These are phyloP conservation scores for Coracias cyanogaster DNA, from an alignment of 2,797 vertebrate genomes.

Conservation along the genomic window DNA sequence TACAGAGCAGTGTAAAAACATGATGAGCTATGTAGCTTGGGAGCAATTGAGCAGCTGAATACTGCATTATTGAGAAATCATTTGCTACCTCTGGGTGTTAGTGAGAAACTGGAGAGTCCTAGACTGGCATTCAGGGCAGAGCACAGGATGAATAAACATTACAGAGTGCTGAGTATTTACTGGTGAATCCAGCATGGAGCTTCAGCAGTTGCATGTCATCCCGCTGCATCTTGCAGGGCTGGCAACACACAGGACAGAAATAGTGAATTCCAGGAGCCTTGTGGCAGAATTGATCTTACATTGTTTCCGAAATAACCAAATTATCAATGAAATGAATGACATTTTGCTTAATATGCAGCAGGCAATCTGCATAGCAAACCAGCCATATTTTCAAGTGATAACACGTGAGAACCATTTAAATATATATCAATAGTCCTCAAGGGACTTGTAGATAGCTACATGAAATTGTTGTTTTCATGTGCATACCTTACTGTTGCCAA, in stretches of 20 bases:
- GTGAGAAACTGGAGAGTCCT: slow-evolving; percentile 30
- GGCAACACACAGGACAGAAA: background rate
- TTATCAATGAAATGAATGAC: slow-evolving; percentile 11
- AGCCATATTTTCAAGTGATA: slow-evolving; percentile 39
- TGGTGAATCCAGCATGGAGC: background rate
- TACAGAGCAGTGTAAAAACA: slow-evolving; percentile 11
- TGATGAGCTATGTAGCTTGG: slow-evolving; percentile 16
- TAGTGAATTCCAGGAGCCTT: background rate
- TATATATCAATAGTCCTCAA: background rate
- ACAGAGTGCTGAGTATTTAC: background rate
- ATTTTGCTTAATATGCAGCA: background rate
- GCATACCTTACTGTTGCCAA: background rate
- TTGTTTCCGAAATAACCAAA: slow-evolving; percentile 26
- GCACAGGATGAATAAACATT: slow-evolving; percentile 45
- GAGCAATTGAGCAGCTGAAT: slow-evolving; percentile 52
- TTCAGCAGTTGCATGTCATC: background rate
- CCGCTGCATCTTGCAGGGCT: background rate
- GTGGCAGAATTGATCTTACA: background rate
- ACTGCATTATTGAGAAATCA: slow-evolving; percentile 55
- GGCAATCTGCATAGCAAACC: slow-evolving; percentile 10
- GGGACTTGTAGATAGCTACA: background rate
- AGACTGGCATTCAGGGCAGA: slow-evolving; percentile 36
- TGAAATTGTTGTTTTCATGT: background rate
- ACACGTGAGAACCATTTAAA: slow-evolving; percentile 30
- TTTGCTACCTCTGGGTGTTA: slow-evolving; percentile 56